Percentiles rank a stretch among this genome's conserved stretches.
Evolutionary conservation across 2,113 vertebrate genomes (phyloP).

Genomic region (Rhinopomastus cyanomelas): DNA sequence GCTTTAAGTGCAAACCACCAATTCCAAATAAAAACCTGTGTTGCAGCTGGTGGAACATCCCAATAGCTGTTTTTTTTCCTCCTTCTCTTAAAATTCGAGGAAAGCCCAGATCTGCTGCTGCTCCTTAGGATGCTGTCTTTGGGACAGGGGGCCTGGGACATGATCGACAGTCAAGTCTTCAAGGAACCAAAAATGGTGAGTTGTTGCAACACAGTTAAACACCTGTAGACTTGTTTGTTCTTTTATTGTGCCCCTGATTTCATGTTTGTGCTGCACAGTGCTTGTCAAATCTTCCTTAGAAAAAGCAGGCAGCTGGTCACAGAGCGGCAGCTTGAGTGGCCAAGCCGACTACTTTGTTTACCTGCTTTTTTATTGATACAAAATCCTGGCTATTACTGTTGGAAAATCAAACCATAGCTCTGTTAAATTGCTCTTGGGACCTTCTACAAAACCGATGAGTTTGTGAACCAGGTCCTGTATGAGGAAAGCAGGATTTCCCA

Average conservation of each 20-base stretch:
- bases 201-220: not conserved
- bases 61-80: not conserved
- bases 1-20: not conserved
- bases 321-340: not conserved
- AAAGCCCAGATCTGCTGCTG: slow-evolving; percentile 91
- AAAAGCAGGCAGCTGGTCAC: not conserved
- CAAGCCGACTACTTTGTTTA: not conserved
- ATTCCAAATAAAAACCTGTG: not conserved
- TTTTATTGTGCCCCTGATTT: not conserved
- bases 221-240: not conserved
- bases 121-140: slow-evolving; percentile 92
- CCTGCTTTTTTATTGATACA: not conserved
- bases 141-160: slow-evolving; percentile 97
- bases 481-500: not conserved
- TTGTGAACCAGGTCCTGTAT: accelerated
- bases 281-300: not conserved
- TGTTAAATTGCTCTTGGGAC: not conserved
- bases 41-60: not conserved
- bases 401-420: not conserved
- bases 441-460: accelerated
- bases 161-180: slow-evolving; percentile 99
- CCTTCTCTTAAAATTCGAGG: slow-evolving; percentile 74
- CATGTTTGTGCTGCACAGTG: not conserved
- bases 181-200: slow-evolving; percentile 95
- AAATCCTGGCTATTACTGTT: not conserved